A percentile compares a stretch with the other conserved stretches of the same genome.
Conservation (phyloP, 2,888 invertebrate species). For the Unio pictorum region DNA sequence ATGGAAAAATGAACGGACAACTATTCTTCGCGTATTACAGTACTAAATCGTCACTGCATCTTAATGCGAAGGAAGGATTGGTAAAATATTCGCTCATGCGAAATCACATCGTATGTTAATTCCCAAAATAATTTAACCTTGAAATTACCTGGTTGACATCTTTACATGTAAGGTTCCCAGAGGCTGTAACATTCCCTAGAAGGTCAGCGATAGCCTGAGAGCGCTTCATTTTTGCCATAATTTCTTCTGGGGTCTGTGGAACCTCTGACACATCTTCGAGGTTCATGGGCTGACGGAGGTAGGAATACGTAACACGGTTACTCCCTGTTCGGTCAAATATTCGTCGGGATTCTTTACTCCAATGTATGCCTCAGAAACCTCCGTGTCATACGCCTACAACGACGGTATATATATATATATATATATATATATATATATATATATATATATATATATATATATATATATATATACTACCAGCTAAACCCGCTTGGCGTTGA, state of each 20-base stretch:
- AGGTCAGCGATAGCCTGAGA: slow-evolving; percentile 24
- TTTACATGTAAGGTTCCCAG: slow-evolving; percentile 29
- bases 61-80: too few species aligned
- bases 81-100: too few species aligned
- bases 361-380: slow-evolving; percentile 16
- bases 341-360: slow-evolving; percentile 20
- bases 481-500: too few species aligned
- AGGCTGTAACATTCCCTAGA: slow-evolving; percentile 20
- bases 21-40: too few species aligned
- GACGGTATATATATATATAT: background rate
- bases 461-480: too few species aligned
- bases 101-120: too few species aligned
- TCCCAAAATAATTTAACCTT: too few species aligned
- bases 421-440: slow-evolving; percentile 1
- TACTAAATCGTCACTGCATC: too few species aligned
- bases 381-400: slow-evolving; percentile 21
- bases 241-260: slow-evolving; percentile 33
- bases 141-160: slow-evolving; percentile 40
- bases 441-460: background rate
- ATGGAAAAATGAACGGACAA: too few species aligned
- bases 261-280: slow-evolving; percentile 35
- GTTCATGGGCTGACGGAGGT: slow-evolving; percentile 25
- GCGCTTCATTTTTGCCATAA: slow-evolving; percentile 39
- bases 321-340: slow-evolving; percentile 3
- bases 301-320: slow-evolving; percentile 32